Evolutionary conservation across 2,797 vertebrate genomes (phyloP), one percentile per base, ranked within the genome.

Genomic region (Sebastes kiyomatsui): DNA sequence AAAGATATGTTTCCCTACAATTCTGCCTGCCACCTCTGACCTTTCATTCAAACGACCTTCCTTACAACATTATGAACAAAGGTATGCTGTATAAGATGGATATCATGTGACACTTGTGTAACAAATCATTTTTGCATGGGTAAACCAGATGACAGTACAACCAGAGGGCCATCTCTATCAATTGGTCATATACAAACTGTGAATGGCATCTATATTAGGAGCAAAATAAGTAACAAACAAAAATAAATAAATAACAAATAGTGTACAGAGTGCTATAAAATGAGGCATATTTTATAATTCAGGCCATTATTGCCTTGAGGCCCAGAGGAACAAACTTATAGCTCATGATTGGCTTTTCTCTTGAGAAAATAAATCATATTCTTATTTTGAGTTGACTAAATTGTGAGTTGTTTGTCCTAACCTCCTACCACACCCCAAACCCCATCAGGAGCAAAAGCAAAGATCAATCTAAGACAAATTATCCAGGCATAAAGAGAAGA

Each of bases 381-480:
- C 61, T 59, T 87, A 73, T 69, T 92, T 84, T 86, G 38, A 86
- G 72, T 77, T 77, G 5, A 87, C 66, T 79, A 59, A 84, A 80
- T 87, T 84, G 22, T 54, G 42, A 87, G 64, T 84, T 77, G 70
- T 86, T 88, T 81, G 75, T 82, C 75, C 56, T 69, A 73, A 80
- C 10, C 54, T 30, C 22, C 20, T 52, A 28, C 18, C 22, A 7
- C 6, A 7, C 28, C 46, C 27, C 8, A 83, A 59, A 73, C 10
- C 20, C 72, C 72, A 71, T 77, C 2, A 66, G 68, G 82, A 90
- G 56, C 52, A 79, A 74, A 83, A 72, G 38, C 62, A 73, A 74
- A 81, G 74, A 83, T 90, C 77, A 79, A 80, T 87, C 86, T 56
- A 64, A 72, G 87, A 86, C 61, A 81, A 93, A 86, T 79, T 67